A percentile compares a stretch with the other conserved stretches of the same genome.
These are phyloP conservation scores for Carassius gibelio DNA, from an alignment of 2,113 vertebrate genomes.

Conservation along the genomic window DNA sequence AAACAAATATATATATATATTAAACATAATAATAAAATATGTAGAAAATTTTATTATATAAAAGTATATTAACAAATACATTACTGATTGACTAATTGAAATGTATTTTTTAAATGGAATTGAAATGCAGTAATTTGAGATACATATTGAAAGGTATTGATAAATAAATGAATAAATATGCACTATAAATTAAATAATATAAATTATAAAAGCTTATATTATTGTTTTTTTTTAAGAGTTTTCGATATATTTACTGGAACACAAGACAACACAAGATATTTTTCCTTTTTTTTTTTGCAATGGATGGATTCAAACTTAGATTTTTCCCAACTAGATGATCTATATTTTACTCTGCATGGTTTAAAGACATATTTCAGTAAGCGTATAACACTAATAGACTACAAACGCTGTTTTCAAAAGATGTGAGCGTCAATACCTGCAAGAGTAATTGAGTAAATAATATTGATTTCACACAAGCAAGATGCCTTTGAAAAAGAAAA, in stretches of 20 bases:
- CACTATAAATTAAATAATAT: neutral
- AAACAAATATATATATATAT: too few relatives aligned
- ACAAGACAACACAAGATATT: neutral
- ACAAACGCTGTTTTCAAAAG: neutral
- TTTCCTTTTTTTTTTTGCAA: neutral
- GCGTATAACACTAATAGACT: neutral
- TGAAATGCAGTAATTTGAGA: neutral
- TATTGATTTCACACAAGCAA: slow-evolving; percentile 27
- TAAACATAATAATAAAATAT: too few relatives aligned
- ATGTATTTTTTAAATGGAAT: neutral
- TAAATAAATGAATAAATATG: neutral
- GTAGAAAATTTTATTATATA: neutral
- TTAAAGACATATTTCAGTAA: neutral
- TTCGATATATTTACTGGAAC: neutral
- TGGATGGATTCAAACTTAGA: neutral
- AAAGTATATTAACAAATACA: neutral
- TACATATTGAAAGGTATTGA: neutral
- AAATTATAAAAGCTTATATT: neutral
- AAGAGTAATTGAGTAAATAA: slow-evolving; percentile 1
- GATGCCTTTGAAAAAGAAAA: slow-evolving; percentile 1
- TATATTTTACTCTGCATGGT: neutral
- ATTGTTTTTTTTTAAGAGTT: neutral
- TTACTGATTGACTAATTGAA: neutral
- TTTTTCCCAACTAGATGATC: neutral
- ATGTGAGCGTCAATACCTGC: neutral